Base-by-base conservation (phyloP, 2,797 vertebrate genomes). In the Meda fulgida region DNA sequence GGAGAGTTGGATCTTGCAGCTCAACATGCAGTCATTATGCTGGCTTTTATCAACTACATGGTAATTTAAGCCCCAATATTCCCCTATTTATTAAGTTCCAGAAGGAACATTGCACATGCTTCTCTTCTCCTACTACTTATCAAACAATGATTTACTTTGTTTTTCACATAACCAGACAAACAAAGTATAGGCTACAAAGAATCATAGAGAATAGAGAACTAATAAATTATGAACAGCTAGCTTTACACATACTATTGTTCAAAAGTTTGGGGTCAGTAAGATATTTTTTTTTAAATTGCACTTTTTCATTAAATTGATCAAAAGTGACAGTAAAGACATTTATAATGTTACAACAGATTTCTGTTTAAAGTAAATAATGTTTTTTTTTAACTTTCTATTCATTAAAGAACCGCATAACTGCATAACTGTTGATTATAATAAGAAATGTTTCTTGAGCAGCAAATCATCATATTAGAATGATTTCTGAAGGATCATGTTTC, bases 1-100 rank as follows among this genome's bases (percentile, higher is more conserved):
- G 92, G 95, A 36, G 93, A 96, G 85, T 92, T 95, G 80, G 94
- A 97, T 84, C 93, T 97, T 89, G 97, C 96, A 0, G 95, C 96
- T 0, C 97, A 97, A 58, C 95, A 97, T 10, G 75, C 94, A 9
- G 89, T 96, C 83, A 95, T 95, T 0, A 96, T 96, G 91, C 85
- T 97, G 70, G 90, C 94, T 4, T 77, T 87, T 58, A 90, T 95
- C 0, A 93, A 93, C 0, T 98, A 97, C 91, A 96, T 97, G 97
- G 97, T 98, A 72, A 72, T 72, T 80, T 31, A 66, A 72, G 6
- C 1, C 55, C 14, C 31, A n/a, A 8, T 71, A 4, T 43, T 70
- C 38, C 21, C 31, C 81, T 11, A 16, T 31, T 92, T 23, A 69
- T 48, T 38, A 19, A 60, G 3, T 87, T 67, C n/a, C 81, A 4